Evolutionary conservation across 1,140 invertebrate genomes (phyloP).

Genomic region (Drosophila dunni): DNA sequence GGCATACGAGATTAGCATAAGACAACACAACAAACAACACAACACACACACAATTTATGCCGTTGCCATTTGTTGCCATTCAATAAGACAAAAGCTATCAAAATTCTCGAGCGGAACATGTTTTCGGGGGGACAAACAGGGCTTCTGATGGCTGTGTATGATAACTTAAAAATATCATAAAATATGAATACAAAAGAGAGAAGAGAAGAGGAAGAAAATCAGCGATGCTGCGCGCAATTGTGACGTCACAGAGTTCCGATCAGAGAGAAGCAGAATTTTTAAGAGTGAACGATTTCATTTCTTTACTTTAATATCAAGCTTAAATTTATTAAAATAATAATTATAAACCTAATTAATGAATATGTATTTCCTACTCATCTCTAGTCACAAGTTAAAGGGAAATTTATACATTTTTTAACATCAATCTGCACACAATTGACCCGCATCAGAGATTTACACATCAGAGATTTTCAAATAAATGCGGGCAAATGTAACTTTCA

Average conservation of each 20-base stretch:
- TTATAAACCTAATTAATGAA: no score
- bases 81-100: slow-evolving; percentile 54
- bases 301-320: no score
- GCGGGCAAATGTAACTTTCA: slow-evolving; percentile 32
- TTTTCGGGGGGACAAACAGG: slow-evolving; percentile 5
- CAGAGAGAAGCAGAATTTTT: no score
- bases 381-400: slow-evolving; percentile 4
- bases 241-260: no score
- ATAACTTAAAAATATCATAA: slow-evolving; percentile 15
- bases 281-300: no score
- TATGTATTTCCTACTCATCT: no score
- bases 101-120: slow-evolving; percentile 47
- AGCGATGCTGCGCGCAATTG: no score
- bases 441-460: slow-evolving; percentile 27
- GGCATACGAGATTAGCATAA: slow-evolving; percentile 45
- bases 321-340: no score
- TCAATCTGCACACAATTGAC: slow-evolving; percentile 26
- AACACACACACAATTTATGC: slow-evolving; percentile 16
- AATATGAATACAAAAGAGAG: background rate
- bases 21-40: slow-evolving; percentile 19
- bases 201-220: no score
- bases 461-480: slow-evolving; percentile 32
- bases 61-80: slow-evolving; percentile 35
- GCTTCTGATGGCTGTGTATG: slow-evolving; percentile 4
- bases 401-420: slow-evolving; percentile 16